A percentile compares a stretch with the other conserved stretches of the same genome.
These are phyloP conservation scores for Phocides pigmalion DNA, from an alignment of 1,140 invertebrate genomes.

Conservation along the genomic window DNA sequence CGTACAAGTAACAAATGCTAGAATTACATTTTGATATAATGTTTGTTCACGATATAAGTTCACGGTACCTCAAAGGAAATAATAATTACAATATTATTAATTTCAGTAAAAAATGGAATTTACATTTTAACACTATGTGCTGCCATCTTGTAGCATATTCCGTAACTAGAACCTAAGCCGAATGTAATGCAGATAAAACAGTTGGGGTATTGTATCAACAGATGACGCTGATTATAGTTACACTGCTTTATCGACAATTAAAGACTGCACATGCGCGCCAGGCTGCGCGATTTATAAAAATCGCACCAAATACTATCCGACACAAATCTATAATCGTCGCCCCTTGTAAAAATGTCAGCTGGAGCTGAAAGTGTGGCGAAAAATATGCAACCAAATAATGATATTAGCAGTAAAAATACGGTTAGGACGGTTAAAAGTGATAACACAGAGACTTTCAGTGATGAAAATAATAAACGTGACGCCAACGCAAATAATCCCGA, in stretches of 20 bases:
- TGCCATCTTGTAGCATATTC: slow-evolving; percentile 27
- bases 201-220: slow-evolving; percentile 27
- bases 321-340: slow-evolving; percentile 79
- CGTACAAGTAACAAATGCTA: too few relatives aligned
- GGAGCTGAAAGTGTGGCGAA: slow-evolving; percentile 51
- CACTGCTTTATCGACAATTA: slow-evolving; percentile 54
- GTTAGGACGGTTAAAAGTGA: slow-evolving; percentile 48
- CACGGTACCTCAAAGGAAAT: too few relatives aligned
- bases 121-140: background rate
- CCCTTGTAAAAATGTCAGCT: slow-evolving; percentile 69
- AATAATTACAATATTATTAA: too few relatives aligned
- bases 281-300: slow-evolving; percentile 80
- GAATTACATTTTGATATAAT: too few relatives aligned
- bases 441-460: slow-evolving; percentile 57
- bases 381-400: slow-evolving; percentile 53
- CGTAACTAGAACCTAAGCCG: background rate
- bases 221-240: slow-evolving; percentile 49
- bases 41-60: too few relatives aligned
- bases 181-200: background rate
- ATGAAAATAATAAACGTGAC: slow-evolving; percentile 60
- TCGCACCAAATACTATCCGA: slow-evolving; percentile 70
- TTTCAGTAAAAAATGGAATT: too few relatives aligned
- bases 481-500: slow-evolving; percentile 45
- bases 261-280: slow-evolving; percentile 70
- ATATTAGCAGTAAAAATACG: slow-evolving; percentile 42